A percentile compares a stretch with the other conserved stretches of the same genome.
Evolutionary conservation across 2,888 invertebrate genomes (phyloP).

Genomic region (Dicyrtoma fusca): DNA sequence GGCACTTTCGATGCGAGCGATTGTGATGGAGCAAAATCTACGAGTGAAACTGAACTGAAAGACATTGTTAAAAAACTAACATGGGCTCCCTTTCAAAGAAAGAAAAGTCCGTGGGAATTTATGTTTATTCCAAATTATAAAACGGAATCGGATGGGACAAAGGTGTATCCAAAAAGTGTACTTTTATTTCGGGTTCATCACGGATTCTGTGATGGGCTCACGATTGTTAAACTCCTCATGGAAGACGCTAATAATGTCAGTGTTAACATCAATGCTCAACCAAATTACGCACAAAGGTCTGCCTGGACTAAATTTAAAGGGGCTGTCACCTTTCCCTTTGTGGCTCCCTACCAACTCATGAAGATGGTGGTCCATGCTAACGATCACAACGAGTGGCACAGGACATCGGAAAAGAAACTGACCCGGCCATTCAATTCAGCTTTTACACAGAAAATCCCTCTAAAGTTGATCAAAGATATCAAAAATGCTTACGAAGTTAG

Average conservation of each 20-base stretch:
- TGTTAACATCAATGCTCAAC: constrained; percentile 32
- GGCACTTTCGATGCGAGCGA: neutral
- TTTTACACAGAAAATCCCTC: constrained; percentile 43
- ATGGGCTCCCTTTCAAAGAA: constrained; percentile 39
- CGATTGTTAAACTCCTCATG: constrained; percentile 39
- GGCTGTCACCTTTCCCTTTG: constrained; percentile 30
- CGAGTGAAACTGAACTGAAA: constrained; percentile 33
- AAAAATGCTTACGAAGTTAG: constrained; percentile 45
- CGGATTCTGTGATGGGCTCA: constrained; percentile 41
- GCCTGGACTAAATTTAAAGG: neutral
- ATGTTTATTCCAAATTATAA: constrained; percentile 39
- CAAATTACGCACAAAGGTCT: constrained; percentile 18
- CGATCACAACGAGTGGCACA: constrained; percentile 48
- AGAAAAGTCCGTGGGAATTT: constrained; percentile 44
- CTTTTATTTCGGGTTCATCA: constrained; percentile 43
- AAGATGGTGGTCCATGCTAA: constrained; percentile 40
- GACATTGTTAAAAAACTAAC: constrained; percentile 40
- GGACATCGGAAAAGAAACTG: constrained; percentile 19
- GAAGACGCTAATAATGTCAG: constrained; percentile 36
- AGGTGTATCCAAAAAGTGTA: constrained; percentile 37
- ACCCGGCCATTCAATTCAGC: constrained; percentile 35
- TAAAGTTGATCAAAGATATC: constrained; percentile 45
- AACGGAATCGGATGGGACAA: constrained; percentile 15
- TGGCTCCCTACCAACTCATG: constrained; percentile 44
- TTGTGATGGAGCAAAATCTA: constrained; percentile 16